Conservation (phyloP, 2,888 invertebrate genomes). For the Octonoba sinensis region DNA sequence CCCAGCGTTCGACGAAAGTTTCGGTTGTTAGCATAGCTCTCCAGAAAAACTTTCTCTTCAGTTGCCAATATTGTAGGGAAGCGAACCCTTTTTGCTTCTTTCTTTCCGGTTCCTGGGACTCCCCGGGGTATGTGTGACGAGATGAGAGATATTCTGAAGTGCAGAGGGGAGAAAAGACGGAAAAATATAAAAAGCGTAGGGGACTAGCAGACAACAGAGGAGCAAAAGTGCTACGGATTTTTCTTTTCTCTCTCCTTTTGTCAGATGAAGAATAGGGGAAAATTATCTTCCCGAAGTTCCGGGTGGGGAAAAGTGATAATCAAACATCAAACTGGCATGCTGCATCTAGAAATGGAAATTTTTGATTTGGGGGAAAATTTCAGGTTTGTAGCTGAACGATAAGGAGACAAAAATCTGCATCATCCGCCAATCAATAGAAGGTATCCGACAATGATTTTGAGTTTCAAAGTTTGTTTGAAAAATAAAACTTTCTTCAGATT, state of each 20-base stretch:
- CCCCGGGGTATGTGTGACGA: slow-evolving; percentile 54
- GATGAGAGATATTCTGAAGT: slow-evolving; percentile 57
- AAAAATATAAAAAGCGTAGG: slow-evolving; percentile 29
- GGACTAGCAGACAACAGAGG: not conserved
- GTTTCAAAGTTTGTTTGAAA: too few relatives aligned
- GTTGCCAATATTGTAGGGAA: slow-evolving; percentile 56
- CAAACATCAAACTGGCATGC: too few relatives aligned
- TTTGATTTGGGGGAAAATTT: too few relatives aligned
- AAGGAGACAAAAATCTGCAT: too few relatives aligned
- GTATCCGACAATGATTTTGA: too few relatives aligned
- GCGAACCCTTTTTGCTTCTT: slow-evolving; percentile 13
- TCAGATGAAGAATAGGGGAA: slow-evolving; percentile 14
- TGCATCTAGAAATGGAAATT: too few relatives aligned
- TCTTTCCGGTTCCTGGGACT: slow-evolving; percentile 23
- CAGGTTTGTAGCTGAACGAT: too few relatives aligned
- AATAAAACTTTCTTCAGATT: too few relatives aligned
- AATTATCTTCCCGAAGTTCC: slow-evolving; percentile 11
- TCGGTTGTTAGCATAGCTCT: slow-evolving; percentile 62
- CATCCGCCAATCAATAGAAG: too few relatives aligned
- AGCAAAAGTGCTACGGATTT: too few relatives aligned
- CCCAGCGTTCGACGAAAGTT: slow-evolving; percentile 23
- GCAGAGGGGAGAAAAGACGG: slow-evolving; percentile 23
- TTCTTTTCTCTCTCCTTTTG: too few relatives aligned
- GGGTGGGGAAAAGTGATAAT: too few relatives aligned
- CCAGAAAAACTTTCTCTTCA: slow-evolving; percentile 54